Percentiles rank a stretch among this genome's conserved stretches.
These are phyloP conservation scores for Bufo bufo DNA, from an alignment of 2,113 vertebrate species.

Conservation along the genomic window DNA sequence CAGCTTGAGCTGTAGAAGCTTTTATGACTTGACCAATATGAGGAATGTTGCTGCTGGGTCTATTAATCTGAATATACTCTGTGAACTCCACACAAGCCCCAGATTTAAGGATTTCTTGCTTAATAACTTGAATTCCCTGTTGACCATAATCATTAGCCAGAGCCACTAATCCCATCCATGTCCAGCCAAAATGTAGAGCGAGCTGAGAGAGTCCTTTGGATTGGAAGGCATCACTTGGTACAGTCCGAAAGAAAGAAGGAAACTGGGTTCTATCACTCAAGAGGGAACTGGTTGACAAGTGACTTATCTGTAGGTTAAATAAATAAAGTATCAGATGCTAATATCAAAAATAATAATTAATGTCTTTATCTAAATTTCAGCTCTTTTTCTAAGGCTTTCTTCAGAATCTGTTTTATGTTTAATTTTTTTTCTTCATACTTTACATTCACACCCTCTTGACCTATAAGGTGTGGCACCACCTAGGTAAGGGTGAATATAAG, in stretches of 20 bases:
- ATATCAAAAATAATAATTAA: no score
- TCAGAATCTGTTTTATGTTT: no score
- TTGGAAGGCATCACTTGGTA: conserved; percentile 75
- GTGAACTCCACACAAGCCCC: conserved; percentile 39
- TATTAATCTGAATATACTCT: conserved; percentile 14
- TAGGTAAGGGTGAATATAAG: no score
- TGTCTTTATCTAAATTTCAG: no score
- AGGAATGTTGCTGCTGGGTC: conserved; percentile 4
- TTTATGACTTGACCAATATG: conserved; percentile 37
- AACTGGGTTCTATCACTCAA: conserved; percentile 71
- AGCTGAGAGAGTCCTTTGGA: conserved; percentile 69
- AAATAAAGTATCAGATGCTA: background rate
- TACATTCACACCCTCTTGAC: no score
- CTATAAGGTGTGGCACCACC: no score
- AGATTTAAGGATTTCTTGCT: conserved; percentile 38
- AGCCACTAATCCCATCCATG: conserved; percentile 70
- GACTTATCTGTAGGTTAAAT: conserved; percentile 69
- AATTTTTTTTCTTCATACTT: no score
- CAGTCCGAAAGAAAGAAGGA: conserved; percentile 71
- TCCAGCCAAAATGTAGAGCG: conserved; percentile 73
- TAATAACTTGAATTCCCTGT: conserved; percentile 38
- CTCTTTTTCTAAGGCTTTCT: no score
- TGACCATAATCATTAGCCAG: conserved; percentile 42
- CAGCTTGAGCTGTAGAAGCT: conserved; percentile 40
- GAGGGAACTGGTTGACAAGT: conserved; percentile 74